A percentile compares a stretch with the other conserved stretches of the same genome.
phyloP scores from a whole-genome alignment of 23 tunicate genomes.

The Oikopleura albicans region DNA sequence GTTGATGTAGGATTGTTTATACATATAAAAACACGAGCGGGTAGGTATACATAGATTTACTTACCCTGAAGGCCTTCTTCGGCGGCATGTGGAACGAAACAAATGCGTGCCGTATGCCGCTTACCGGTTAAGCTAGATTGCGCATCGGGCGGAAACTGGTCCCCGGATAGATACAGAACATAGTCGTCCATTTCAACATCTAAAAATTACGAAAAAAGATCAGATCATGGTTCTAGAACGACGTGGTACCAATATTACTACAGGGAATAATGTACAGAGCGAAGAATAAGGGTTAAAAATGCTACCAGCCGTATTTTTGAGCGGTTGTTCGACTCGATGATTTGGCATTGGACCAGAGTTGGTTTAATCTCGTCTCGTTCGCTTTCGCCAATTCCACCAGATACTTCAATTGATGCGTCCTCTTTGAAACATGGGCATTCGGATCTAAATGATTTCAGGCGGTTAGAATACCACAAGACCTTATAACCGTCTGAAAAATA shows the following conservation, averaged over 20 bases:
- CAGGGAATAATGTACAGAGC: neutral
- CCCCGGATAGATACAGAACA: neutral
- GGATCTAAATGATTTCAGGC: constrained; percentile 15
- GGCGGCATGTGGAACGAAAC: neutral
- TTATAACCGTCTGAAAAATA: too few species aligned
- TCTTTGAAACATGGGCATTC: constrained; percentile 15
- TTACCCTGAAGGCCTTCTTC: constrained; percentile 12
- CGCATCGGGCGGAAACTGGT: neutral
- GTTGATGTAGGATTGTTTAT: too few species aligned
- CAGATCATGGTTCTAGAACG: neutral
- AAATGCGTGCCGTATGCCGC: neutral
- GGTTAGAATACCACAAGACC: too few species aligned
- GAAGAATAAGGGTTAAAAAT: neutral
- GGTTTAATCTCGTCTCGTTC: neutral
- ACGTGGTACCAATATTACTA: neutral
- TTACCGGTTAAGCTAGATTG: neutral
- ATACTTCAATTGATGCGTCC: constrained; percentile 10
- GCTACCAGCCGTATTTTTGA: constrained; percentile 2
- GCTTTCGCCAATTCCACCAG: constrained; percentile 16
- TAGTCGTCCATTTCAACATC: constrained; percentile 5
- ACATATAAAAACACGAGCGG: too few species aligned
- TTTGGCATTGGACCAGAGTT: constrained; percentile 8
- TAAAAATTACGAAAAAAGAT: neutral
- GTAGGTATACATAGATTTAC: too few species aligned
- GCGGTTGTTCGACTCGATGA: neutral